Percentiles rank a stretch among this genome's conserved stretches.
These are phyloP conservation scores for Empidonax alnorum DNA, from an alignment of 2,113 vertebrate genomes.

Conservation along the genomic window DNA sequence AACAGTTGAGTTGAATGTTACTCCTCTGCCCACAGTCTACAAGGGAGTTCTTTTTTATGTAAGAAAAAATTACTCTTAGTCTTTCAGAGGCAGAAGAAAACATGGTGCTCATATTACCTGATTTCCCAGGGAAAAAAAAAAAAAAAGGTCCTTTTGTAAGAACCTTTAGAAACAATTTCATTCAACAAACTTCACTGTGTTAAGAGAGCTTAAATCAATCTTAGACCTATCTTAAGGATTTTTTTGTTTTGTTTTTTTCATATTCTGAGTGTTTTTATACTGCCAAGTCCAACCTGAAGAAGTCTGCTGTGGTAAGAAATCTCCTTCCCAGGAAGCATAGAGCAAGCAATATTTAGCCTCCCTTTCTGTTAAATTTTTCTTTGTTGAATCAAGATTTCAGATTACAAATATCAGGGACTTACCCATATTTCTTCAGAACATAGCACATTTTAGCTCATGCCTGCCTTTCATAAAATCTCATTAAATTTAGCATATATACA, in stretches of 20 bases:
- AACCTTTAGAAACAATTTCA: neutral
- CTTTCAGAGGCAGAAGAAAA: neutral
- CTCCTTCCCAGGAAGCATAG: neutral
- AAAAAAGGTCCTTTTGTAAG: neutral
- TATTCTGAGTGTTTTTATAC: neutral
- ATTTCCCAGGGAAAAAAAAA: neutral
- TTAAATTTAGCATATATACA: neutral
- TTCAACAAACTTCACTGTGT: neutral
- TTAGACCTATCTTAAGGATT: neutral
- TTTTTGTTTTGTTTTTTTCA: neutral
- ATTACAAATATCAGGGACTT: neutral
- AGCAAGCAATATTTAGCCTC: neutral
- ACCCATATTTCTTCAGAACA: neutral
- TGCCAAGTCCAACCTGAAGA: neutral
- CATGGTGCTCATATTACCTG: neutral
- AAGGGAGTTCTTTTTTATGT: neutral
- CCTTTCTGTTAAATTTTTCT: neutral
- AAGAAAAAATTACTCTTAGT: neutral
- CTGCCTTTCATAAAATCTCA: constrained; percentile 1
- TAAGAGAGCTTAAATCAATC: neutral
- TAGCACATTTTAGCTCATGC: neutral
- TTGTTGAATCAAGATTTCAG: neutral
- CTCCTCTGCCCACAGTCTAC: neutral
- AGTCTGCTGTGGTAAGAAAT: neutral
- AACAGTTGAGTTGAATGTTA: neutral